Conservation (phyloP, 2,888 invertebrate genomes). For the Ommatoiulus sabulosus region DNA sequence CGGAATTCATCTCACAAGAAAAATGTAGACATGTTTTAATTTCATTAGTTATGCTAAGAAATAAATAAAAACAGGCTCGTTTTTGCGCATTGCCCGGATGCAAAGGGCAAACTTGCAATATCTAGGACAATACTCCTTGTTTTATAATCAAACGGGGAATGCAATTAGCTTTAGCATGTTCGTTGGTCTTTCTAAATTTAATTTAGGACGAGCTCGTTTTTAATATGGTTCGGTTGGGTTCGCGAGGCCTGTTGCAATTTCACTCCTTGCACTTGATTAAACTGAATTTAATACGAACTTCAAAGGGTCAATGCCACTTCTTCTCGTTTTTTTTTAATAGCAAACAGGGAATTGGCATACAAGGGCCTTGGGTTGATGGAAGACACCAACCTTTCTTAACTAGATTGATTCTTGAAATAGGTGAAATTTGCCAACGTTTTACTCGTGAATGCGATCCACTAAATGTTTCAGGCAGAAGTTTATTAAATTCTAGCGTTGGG, state of each 20-base stretch:
- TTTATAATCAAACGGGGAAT: slow-evolving; percentile 35
- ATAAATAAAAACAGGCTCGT: background rate
- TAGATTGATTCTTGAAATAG: slow-evolving; percentile 24
- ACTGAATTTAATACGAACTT: slow-evolving; percentile 19
- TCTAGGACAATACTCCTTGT: slow-evolving; percentile 32
- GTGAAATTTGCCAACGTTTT: slow-evolving; percentile 3
- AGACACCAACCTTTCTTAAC: slow-evolving; percentile 31
- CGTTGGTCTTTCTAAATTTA: slow-evolving; percentile 37
- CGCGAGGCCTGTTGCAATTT: background rate
- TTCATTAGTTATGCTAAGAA: background rate
- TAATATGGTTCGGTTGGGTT: slow-evolving; percentile 18
- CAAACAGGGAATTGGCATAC: background rate
- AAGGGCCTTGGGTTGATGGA: background rate
- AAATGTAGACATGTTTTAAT: background rate
- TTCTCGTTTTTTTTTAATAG: slow-evolving; percentile 24
- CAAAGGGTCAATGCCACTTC: slow-evolving; percentile 38
- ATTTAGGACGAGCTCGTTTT: slow-evolving; percentile 45
- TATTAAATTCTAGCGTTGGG: background rate
- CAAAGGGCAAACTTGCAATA: slow-evolving; percentile 11
- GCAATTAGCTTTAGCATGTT: slow-evolving; percentile 48
- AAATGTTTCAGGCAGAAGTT: background rate
- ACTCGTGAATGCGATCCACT: background rate
- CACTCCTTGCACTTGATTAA: slow-evolving; percentile 20
- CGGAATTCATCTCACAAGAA: background rate
- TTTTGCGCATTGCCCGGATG: background rate